Evolutionary conservation across 2,113 vertebrate species (phyloP), one percentile per base, ranked within the genome.

Genomic region (Rhabdomys dilectus): DNA sequence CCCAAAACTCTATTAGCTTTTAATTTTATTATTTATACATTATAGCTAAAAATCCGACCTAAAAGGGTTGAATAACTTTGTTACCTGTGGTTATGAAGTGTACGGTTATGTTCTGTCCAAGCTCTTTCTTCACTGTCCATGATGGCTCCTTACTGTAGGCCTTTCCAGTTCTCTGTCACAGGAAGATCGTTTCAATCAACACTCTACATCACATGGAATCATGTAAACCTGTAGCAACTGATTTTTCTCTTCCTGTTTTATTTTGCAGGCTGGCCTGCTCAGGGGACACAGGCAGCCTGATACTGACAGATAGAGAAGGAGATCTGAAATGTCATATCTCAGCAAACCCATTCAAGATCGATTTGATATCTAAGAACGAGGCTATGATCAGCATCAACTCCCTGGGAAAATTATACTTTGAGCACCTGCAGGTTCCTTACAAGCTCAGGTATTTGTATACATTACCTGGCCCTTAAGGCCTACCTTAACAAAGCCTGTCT

Each of bases 321-420:
- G 68, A 97, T 66, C 96, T 99, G 97, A 99, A 95, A 94, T 90
- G 99, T 64, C 91, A 97, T 16, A 91, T 99, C 76, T 98, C 98
- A 88, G 98, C 94, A 89, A 98, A 98, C 68, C 99, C 99, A 31
- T 99, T 99, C 96, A 98, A 97, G 15, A 56, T 99, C 94, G 99
- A 99, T 96, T 93, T 99, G 91, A 96, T 98, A 90, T 99, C 98
- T 91, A 98, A 98, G 76, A 98, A 98, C 5, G 99, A 99, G 66
- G 96, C 97, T 95, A 66, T 99, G 48, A 96, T 99, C n/a, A 99
- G 99, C 19, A 98, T 99, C 95, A 99, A 99, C 98, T 98, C 99
- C 56, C 97, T 97, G 86, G 98, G 98, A 17, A 98, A 99, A 53
- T 98, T 99, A 73, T 99, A 99, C 98, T 99, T 99, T 85, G 99